phyloP scores from a whole-genome alignment of 2,888 invertebrate genomes.

The Gastrophysa polygoni region DNA sequence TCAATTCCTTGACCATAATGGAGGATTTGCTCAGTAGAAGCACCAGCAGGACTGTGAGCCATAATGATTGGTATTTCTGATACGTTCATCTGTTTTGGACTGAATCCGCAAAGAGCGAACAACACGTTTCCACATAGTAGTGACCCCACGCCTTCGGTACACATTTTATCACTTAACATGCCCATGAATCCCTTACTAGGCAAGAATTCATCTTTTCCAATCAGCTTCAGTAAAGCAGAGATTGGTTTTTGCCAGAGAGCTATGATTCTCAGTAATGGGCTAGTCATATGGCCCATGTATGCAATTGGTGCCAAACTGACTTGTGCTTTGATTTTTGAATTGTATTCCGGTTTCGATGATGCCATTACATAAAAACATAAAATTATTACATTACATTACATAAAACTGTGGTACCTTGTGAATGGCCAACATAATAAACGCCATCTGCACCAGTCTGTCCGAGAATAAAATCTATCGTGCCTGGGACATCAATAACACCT shows the following conservation, averaged over 20 bases:
- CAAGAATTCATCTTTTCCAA: conserved; percentile 68
- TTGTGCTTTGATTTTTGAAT: conserved; percentile 68
- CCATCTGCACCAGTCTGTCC: conserved; percentile 62
- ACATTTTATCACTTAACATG: conserved; percentile 36
- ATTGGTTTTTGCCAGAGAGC: conserved; percentile 31
- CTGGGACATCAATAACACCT: conserved; percentile 77
- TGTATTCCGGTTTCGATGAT: conserved; percentile 67
- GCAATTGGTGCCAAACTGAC: conserved; percentile 73
- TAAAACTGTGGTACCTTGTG: conserved; percentile 74
- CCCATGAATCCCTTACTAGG: conserved; percentile 63
- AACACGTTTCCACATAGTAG: conserved; percentile 47
- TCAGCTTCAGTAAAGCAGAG: conserved; percentile 27
- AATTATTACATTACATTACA: too few species aligned
- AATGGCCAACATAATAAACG: conserved; percentile 82
- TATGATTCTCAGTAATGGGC: conserved; percentile 40
- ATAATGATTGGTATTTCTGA: conserved; percentile 41
- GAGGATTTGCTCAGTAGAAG: conserved; percentile 68
- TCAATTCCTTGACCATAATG: conserved; percentile 62
- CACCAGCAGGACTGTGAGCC: conserved; percentile 45
- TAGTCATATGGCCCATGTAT: conserved; percentile 62
- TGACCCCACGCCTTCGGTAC: neutral
- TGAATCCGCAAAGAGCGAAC: conserved; percentile 51
- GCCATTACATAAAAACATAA: conserved; percentile 72
- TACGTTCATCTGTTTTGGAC: conserved; percentile 47
- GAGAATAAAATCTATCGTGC: conserved; percentile 78